Conservation (phyloP, 2,888 invertebrate species). For the Ennomos quercinarius region DNA sequence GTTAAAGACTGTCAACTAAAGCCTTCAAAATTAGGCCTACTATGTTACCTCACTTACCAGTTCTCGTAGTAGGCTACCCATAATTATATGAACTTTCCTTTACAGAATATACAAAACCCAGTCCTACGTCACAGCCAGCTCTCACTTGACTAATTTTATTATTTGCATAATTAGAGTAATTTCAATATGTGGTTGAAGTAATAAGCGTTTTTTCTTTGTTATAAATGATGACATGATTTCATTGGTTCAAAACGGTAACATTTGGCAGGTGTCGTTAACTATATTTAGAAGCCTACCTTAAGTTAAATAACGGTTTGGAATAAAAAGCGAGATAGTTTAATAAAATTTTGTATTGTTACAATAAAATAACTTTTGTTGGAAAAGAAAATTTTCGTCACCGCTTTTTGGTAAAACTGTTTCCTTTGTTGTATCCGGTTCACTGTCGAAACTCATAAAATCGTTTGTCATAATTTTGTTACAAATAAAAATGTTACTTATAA, state of each 20-base stretch:
- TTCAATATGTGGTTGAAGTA: conserved; percentile 53
- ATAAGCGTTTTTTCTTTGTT: conserved; percentile 49
- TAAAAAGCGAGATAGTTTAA: background rate
- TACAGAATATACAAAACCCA: background rate
- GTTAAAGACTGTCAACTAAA: too few relatives aligned
- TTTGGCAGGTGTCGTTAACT: conserved; percentile 43
- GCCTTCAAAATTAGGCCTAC: too few relatives aligned
- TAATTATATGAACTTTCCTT: background rate
- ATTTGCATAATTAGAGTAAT: conserved; percentile 53
- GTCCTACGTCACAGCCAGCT: background rate
- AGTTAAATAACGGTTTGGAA: conserved; percentile 1
- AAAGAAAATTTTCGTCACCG: background rate
- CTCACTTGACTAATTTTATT: conserved; percentile 6
- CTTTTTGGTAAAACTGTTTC: too few relatives aligned
- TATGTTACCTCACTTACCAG: too few relatives aligned
- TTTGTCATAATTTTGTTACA: too few relatives aligned
- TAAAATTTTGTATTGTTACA: conserved; percentile 1
- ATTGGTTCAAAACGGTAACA: conserved; percentile 48
- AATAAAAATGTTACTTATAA: too few relatives aligned
- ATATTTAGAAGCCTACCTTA: conserved; percentile 2
- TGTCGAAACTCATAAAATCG: too few relatives aligned
- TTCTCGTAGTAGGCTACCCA: too few relatives aligned
- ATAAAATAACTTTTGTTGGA: background rate
- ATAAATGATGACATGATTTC: conserved; percentile 55
- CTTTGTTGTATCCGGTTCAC: too few relatives aligned